A percentile compares a stretch with the other conserved stretches of the same genome.
phyloP scores from a whole-genome alignment of 2,113 vertebrate species.

The Micromys minutus region DNA sequence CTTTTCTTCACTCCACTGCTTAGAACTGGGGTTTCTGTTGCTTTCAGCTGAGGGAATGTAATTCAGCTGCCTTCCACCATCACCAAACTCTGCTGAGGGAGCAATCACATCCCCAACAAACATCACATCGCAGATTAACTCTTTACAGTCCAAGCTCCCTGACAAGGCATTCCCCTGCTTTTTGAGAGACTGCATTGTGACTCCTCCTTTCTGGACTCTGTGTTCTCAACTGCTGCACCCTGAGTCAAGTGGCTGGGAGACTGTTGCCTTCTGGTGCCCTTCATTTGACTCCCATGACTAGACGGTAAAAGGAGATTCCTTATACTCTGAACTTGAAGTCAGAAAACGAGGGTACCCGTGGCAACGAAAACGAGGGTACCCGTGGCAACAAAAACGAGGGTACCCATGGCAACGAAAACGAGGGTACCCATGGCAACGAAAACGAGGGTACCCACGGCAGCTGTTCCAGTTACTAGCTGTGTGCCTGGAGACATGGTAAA shows the following conservation, averaged over 20 bases:
- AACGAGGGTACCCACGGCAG: not conserved
- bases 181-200: not conserved
- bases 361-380: too few relatives aligned
- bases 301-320: not conserved
- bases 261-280: not conserved
- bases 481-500: not conserved
- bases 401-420: not conserved
- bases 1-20: not conserved
- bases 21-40: slow-evolving; percentile 1
- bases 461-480: not conserved
- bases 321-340: not conserved
- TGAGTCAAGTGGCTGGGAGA: not conserved
- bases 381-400: too few relatives aligned
- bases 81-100: slow-evolving; percentile 15
- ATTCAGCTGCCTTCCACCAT: not conserved
- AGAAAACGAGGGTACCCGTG: not conserved
- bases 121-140: not conserved
- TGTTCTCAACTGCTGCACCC: not conserved
- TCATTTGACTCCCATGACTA: not conserved
- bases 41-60: not conserved
- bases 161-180: not conserved
- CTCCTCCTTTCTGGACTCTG: not conserved
- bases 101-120: not conserved
- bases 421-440: not conserved
- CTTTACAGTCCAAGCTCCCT: not conserved